Base-by-base conservation (phyloP, 1,140 invertebrate genomes). In the Trichogramma pretiosum region DNA sequence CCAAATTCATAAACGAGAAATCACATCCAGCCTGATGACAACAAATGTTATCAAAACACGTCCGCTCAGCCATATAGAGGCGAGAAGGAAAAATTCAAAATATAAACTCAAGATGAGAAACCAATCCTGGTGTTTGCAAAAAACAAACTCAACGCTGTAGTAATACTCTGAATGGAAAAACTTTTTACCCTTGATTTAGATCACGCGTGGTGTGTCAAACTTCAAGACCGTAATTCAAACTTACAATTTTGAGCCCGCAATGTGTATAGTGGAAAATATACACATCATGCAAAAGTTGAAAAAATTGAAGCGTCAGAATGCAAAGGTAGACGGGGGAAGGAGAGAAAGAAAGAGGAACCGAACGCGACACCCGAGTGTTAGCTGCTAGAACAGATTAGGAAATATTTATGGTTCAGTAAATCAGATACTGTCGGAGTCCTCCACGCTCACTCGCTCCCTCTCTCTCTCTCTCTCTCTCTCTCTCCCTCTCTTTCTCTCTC, bases 381-480 rank as follows among this genome's bases (percentile, higher is more conserved):
- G n/a, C 41, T 39, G 47, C 48, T 52, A 44, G 39, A 49, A 47
- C 52, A 62, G 61, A 64, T 63, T 63, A 64, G 52, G n/a, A 61
- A 57, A 63, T 64, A 64, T 64, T 64, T 62, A 62, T 62, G 58
- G 55, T 59, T 50, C 58, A 54, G 58, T 64, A 63, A 61, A 64
- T 64, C 60, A 62, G 52, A 62, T 58, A 59, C 48, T 56, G 50
- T 56, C 53, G 10, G n/a, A n/a, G n/a, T n/a, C n/a, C n/a, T n/a
- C n/a, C n/a, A n/a, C n/a, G n/a, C n/a, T n/a, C n/a, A n/a, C n/a
- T n/a, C n/a, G n/a, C n/a, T n/a, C n/a, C n/a, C n/a, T n/a, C n/a
- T n/a, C n/a, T 48, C n/a, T 18, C 42, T 40, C 48, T 43, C 49
- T 55, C 43, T 50, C 52, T 37, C 45, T 45, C 48, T 19, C 23